Evolutionary conservation across 1,140 invertebrate genomes (phyloP).

Genomic region (Drosophila athabasca): DNA sequence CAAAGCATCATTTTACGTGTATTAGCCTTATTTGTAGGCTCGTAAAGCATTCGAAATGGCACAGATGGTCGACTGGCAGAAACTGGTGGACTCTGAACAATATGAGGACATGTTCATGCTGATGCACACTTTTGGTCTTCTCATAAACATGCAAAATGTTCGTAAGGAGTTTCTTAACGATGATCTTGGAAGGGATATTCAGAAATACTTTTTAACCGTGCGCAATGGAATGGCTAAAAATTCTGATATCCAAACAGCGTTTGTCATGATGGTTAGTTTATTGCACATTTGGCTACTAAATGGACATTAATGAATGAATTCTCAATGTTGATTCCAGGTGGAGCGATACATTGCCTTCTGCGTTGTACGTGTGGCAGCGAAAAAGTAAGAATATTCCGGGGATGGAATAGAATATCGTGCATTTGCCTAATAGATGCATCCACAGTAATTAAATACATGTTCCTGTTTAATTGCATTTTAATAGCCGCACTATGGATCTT

Average conservation of each 20-base stretch:
- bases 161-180: constrained; percentile 26
- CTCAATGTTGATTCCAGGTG: constrained; percentile 12
- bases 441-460: too few species aligned
- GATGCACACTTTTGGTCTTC: constrained; percentile 21
- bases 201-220: constrained; percentile 35
- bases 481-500: too few species aligned
- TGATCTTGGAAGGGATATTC: constrained; percentile 28
- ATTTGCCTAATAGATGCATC: too few species aligned
- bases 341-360: constrained; percentile 42
- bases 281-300: rapidly evolving
- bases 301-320: not conserved
- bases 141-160: constrained; percentile 21
- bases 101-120: constrained; percentile 40
- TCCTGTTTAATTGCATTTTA: too few species aligned
- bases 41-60: constrained; percentile 27
- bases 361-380: constrained; percentile 28
- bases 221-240: constrained; percentile 7
- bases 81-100: constrained; percentile 10
- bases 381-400: constrained; percentile 15
- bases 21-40: not conserved
- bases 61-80: constrained; percentile 29
- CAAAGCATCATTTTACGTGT: not conserved
- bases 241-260: constrained; percentile 2
- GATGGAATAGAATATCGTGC: too few species aligned
- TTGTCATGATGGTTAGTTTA: constrained; percentile 41